A percentile compares a stretch with the other conserved stretches of the same genome.
These are phyloP conservation scores for Leuciscus idus DNA, from an alignment of 2,113 vertebrate species.

Conservation along the genomic window DNA sequence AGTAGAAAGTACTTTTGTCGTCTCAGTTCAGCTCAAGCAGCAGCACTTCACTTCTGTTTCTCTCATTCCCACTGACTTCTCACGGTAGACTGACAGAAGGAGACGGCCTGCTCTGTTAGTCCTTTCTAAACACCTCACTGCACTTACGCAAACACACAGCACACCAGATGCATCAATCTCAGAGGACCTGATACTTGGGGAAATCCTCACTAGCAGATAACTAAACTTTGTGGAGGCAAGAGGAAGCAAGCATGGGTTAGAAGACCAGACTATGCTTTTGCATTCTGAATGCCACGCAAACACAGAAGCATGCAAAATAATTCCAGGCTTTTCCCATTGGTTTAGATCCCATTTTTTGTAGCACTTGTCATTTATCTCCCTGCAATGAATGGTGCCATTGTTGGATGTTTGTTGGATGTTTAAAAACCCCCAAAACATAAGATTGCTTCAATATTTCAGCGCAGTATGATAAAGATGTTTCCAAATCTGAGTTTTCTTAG, in stretches of 20 bases:
- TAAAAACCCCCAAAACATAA: no score
- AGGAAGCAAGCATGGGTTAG: neutral
- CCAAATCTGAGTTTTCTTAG: neutral
- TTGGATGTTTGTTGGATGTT: neutral
- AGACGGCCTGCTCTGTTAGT: constrained; percentile 70
- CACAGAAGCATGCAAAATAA: neutral
- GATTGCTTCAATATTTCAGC: no score
- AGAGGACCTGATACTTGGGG: constrained; percentile 34
- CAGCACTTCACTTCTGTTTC: constrained; percentile 35
- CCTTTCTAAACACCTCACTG: constrained; percentile 68
- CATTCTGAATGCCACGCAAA: neutral
- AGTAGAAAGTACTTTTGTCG: neutral
- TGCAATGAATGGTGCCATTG: neutral
- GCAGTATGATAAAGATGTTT: neutral
- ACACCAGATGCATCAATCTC: constrained; percentile 59
- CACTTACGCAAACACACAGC: constrained; percentile 52
- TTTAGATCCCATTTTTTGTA: neutral
- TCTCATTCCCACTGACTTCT: constrained; percentile 59
- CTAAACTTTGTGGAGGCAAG: neutral
- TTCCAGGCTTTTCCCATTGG: neutral
- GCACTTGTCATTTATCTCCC: neutral
- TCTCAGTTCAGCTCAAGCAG: neutral
- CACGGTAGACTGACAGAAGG: constrained; percentile 56
- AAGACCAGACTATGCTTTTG: neutral
- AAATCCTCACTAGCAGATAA: neutral